These are phyloP conservation scores for Nymphicus hollandicus DNA, from an alignment of 2,113 vertebrate genomes.

Conservation along the genomic window DNA sequence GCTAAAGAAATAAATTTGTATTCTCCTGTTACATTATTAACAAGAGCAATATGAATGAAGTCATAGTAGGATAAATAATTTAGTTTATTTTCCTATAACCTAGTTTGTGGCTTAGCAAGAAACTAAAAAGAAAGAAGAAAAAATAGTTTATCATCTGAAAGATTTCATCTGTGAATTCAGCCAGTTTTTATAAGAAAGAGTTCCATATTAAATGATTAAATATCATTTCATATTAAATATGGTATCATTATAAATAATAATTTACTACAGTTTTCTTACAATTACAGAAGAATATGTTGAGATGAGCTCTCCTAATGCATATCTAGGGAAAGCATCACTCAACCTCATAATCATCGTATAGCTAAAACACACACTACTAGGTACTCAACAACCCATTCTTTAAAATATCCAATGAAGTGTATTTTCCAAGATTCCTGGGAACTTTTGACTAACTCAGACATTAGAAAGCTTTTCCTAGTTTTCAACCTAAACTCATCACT, in stretches of 20 bases:
- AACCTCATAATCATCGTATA: not conserved
- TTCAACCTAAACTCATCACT: not conserved
- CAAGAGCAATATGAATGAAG: too few species aligned
- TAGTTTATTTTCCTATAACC: not conserved
- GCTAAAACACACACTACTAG: not conserved
- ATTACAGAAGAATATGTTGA: not conserved
- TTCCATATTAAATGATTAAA: not conserved
- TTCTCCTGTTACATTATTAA: too few species aligned
- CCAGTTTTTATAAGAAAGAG: not conserved
- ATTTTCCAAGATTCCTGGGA: not conserved
- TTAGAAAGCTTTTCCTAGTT: not conserved
- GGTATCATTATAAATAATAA: not conserved
- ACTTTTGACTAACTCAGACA: not conserved
- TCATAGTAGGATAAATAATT: constrained; percentile 39
- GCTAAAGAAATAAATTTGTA: too few species aligned
- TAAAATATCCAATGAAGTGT: not conserved
- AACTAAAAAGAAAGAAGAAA: not conserved
- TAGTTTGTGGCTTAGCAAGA: not conserved
- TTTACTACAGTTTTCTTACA: not conserved
- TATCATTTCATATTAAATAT: not conserved
- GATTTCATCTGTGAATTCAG: not conserved
- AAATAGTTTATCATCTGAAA: not conserved
- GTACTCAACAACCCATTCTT: not conserved
- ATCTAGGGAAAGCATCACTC: not conserved
- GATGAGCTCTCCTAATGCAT: not conserved